These are phyloP conservation scores for Eurypyga helias DNA, from an alignment of 2,113 vertebrate genomes.

Conservation along the genomic window DNA sequence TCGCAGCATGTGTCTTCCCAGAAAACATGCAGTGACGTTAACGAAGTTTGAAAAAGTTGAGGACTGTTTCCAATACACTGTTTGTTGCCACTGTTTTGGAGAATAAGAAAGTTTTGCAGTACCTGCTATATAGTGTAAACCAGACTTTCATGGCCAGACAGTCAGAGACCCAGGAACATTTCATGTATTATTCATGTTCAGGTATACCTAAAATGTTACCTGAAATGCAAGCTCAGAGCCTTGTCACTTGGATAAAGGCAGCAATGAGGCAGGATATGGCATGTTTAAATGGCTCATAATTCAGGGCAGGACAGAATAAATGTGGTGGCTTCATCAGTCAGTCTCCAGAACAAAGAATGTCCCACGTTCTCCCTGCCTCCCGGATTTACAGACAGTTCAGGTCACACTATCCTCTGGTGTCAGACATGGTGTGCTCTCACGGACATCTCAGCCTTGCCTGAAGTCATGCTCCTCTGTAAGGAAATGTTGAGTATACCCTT, in stretches of 20 bases:
- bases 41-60: not conserved
- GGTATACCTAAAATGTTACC: not conserved
- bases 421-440: not conserved
- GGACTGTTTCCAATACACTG: not conserved
- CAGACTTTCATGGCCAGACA: not conserved
- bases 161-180: not conserved
- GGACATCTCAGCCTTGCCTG: not conserved
- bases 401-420: not conserved
- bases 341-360: accelerated
- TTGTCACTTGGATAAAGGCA: not conserved
- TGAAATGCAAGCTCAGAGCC: not conserved
- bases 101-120: not conserved
- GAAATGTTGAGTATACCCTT: not conserved
- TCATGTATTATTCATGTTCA: not conserved
- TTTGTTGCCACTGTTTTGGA: not conserved
- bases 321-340: not conserved
- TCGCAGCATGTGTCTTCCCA: not conserved
- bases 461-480: not conserved
- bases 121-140: not conserved
- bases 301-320: not conserved
- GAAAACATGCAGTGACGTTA: not conserved
- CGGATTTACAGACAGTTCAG: not conserved
- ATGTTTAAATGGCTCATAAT: accelerated
- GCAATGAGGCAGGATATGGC: not conserved
- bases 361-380: not conserved